Conservation (phyloP, 2,113 vertebrate genomes). For the Acanthochromis polyacanthus region DNA sequence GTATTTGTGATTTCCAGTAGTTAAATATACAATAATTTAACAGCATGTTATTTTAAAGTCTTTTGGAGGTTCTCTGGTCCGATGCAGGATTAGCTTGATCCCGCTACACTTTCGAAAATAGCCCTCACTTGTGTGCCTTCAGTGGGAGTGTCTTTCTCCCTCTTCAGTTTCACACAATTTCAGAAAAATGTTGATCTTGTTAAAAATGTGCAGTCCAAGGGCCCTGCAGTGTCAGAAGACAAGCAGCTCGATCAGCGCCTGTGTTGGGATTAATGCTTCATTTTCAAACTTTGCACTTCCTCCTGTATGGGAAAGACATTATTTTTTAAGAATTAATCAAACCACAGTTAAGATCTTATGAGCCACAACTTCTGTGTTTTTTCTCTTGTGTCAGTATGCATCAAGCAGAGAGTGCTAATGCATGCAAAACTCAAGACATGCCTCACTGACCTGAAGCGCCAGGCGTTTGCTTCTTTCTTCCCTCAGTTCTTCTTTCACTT, state of each 20-base stretch:
- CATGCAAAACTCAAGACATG: slow-evolving; percentile 3
- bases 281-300: slow-evolving; percentile 74
- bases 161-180: not conserved
- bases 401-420: not conserved
- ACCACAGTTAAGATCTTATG: not conserved
- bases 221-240: slow-evolving; percentile 9
- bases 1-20: slow-evolving; percentile 48
- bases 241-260: slow-evolving; percentile 5
- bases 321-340: not conserved
- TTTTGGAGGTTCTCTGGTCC: not conserved
- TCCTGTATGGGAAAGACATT: slow-evolving; percentile 68
- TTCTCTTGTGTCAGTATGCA: not conserved
- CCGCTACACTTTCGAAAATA: slow-evolving; percentile 1
- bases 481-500: slow-evolving; percentile 83
- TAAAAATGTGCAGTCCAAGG: slow-evolving; percentile 23
- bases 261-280: slow-evolving; percentile 56
- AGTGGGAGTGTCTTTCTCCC: not conserved
- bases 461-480: slow-evolving; percentile 79
- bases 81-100: slow-evolving; percentile 11
- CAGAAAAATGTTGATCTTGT: slow-evolving; percentile 35
- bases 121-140: slow-evolving; percentile 4
- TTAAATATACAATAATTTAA: slow-evolving; percentile 26
- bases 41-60: slow-evolving; percentile 27
- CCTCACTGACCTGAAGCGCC: slow-evolving; percentile 78
- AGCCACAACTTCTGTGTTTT: slow-evolving; percentile 18